Conservation (phyloP, 2,888 invertebrate genomes). For the Seira sanloemensis region DNA sequence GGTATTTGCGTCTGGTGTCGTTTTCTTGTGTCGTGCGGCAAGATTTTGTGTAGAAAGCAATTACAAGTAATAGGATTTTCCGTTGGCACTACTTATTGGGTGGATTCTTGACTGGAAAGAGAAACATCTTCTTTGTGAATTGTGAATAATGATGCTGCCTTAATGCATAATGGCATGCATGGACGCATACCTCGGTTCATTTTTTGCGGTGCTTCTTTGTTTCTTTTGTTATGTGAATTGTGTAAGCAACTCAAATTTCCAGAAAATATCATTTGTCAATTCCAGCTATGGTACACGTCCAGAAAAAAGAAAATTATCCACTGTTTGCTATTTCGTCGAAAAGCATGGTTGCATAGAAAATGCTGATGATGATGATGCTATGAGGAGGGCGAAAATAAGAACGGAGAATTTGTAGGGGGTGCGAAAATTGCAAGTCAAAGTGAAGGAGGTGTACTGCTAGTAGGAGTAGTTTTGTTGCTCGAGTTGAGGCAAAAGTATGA, state of each 20-base stretch:
- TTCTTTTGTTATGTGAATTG: background rate
- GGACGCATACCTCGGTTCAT: background rate
- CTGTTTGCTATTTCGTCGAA: background rate
- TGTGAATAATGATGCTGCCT: background rate
- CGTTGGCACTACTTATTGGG: background rate
- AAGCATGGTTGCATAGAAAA: background rate
- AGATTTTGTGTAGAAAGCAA: background rate
- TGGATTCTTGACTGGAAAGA: background rate
- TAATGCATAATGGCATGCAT: too few relatives aligned
- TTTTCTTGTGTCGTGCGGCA: background rate
- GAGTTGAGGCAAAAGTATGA: background rate
- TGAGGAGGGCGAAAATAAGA: slow-evolving; percentile 7
- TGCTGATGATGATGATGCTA: background rate
- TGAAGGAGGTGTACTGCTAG: background rate
- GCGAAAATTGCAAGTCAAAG: slow-evolving; percentile 23
- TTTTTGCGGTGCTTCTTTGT: slow-evolving; percentile 12
- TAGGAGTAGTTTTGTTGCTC: background rate
- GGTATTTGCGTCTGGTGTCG: background rate
- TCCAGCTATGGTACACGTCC: background rate
- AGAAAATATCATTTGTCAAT: background rate
- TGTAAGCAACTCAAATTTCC: background rate
- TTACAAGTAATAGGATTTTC: slow-evolving; percentile 23
- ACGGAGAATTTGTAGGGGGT: slow-evolving; percentile 23
- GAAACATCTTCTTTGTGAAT: background rate
- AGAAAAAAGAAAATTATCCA: too few relatives aligned